Evolutionary conservation across 2,888 invertebrate genomes (phyloP), one percentile per base, ranked within the genome.

Genomic region (Drosophila longiperda): DNA sequence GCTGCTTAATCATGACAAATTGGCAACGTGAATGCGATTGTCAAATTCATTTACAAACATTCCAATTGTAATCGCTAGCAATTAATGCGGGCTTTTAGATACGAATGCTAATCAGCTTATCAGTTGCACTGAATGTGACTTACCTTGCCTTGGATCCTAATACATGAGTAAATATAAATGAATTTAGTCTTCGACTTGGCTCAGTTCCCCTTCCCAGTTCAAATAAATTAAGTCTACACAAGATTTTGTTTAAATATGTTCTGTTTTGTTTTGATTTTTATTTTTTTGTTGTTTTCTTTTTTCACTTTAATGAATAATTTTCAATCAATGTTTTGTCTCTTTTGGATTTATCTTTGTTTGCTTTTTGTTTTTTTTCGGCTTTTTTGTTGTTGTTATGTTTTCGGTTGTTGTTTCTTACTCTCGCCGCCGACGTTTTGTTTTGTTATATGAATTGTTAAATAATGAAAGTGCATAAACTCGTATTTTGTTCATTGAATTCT

Each of bases 291-390:
- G 63, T 74, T 52, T 40, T 40, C 1, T 40, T 60, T 54, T 54
- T 71, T 67, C 83, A 85, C 68, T 85, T 85, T 85, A 83, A 88
- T 88, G 75, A 83, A 83, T 85, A 86, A 81, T 77, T 82, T 78
- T 74, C 83, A 85, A 85, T 83, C 69, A 78, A 88, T 81, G 60
- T 66, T 67, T 67, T 73, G 65, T 45, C 66, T 72, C 52, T 45
- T 71, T 64, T 66, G 53, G 50, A 48, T 55, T 74, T 66, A 57
- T 61, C 34, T 49, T 66, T 26, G 11, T 57, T 55, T 17, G 6
- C 20, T 65, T 69, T 53, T 29, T 38, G 45, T 63, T 32, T 57
- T 55, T 55, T 12, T 34, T 58, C 50, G 52, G 26, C 26, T 26
- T 42, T 26, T 42, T 63, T 29, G 26, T 32, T 17, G 8, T 55